Conservation (phyloP, 2,797 vertebrate species). For the Spizella passerina region DNA sequence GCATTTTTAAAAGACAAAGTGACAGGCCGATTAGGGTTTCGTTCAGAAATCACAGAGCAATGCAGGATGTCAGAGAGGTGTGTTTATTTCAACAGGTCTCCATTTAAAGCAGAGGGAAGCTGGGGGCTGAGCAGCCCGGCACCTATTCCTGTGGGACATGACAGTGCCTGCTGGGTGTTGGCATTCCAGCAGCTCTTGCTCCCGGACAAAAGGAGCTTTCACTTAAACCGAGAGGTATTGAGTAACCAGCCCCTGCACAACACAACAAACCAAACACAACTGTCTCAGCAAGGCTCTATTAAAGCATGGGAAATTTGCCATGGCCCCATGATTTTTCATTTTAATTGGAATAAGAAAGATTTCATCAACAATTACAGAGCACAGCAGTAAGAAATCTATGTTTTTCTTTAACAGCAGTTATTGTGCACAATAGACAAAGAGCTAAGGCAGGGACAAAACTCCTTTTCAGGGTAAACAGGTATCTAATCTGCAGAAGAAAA, state of each 20-base stretch:
- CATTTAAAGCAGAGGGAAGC: background rate
- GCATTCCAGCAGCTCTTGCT: conserved; percentile 2
- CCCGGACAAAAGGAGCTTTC: conserved; percentile 31
- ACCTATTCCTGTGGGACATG: background rate
- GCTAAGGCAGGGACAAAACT: background rate
- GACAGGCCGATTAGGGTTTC: background rate
- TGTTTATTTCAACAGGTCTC: background rate
- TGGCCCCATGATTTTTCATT: background rate
- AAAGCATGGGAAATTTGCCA: conserved; percentile 2
- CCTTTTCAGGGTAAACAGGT: background rate
- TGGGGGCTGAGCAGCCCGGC: background rate
- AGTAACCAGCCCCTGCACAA: background rate
- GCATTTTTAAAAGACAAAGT: background rate
- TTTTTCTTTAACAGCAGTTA: background rate
- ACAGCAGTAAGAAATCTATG: background rate
- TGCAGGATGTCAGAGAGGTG: background rate
- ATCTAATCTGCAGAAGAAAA: background rate
- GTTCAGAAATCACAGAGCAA: background rate
- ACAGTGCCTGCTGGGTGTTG: fast-evolving
- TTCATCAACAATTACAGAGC: background rate
- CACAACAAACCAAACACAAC: background rate
- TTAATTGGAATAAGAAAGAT: conserved; percentile 41
- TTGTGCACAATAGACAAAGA: background rate
- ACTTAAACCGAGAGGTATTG: background rate
- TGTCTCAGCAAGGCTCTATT: background rate